Evolutionary conservation across 2,888 invertebrate genomes (phyloP), one percentile per base, ranked within the genome.

Genomic region (Melanostoma mellinum): DNA sequence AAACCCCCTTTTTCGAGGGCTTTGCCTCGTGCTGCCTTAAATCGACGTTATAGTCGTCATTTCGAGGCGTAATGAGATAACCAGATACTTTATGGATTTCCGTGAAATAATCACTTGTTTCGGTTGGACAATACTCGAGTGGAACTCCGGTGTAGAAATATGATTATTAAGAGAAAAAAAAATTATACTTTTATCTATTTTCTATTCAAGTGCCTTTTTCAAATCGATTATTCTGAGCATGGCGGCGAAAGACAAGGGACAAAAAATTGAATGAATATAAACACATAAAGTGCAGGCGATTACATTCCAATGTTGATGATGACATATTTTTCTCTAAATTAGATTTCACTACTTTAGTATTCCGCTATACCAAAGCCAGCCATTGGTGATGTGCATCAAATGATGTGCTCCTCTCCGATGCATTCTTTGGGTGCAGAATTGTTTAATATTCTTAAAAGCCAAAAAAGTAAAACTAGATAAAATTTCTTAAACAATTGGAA

Each of bases 221-320:
- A 20, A 60, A 78, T 72, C 72, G 60, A 78, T 60, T 67, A 65
- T 78, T 72, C 46, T 69, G n/a, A 76, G 42, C 61, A 69, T 61
- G 76, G 60, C 72, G 42, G 44, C 32, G 56, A 58, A 65, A 77
- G 32, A 44, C 52, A 60, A 65, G 40, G 20, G 20, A 9, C 53
- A 33, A 58, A 20, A 71, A 71, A 36, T 65, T 56, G 10, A 73
- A 79, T 61, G 38, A 58, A 63, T 50, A 63, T 50, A 33, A 68
- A 38, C 50, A 75, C 52, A 52, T 71, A 65, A 76, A 65, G 65
- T 76, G 73, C 67, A 76, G 40, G 44, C 6, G 50, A 46, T 68
- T 72, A 72, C 61, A 76, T 68, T 72, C 38, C n/a, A 55, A 8
- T 5, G 38, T 42, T 55, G 58, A 56, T 35, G 52, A 60, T 55